Conservation (phyloP, 2,113 vertebrate species). For the Rafetus swinhoei region DNA sequence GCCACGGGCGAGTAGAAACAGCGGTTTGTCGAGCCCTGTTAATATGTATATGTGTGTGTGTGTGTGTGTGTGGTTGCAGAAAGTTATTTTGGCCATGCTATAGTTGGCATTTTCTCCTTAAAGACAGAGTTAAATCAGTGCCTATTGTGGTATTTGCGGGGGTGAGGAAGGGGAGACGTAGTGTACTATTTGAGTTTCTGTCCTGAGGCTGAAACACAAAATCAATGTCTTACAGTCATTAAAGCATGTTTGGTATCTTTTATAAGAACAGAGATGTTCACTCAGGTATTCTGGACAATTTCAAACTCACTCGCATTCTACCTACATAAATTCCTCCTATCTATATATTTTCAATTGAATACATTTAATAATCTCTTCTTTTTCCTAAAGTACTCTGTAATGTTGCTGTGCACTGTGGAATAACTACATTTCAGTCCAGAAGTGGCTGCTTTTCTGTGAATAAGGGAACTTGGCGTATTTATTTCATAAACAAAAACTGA, state of each 20-base stretch:
- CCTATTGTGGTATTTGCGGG: not conserved
- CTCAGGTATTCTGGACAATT: not conserved
- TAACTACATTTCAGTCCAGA: not conserved
- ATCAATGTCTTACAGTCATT: not conserved
- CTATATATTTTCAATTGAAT: not conserved
- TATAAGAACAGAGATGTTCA: not conserved
- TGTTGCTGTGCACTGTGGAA: not conserved
- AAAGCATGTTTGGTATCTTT: not conserved
- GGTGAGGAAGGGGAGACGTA: not conserved
- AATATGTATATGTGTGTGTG: too few species aligned
- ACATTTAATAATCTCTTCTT: not conserved
- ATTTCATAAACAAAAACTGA: not conserved
- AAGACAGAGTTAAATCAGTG: not conserved
- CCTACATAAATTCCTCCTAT: not conserved
- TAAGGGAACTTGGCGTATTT: not conserved
- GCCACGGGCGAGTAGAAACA: too few species aligned
- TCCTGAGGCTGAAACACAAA: not conserved
- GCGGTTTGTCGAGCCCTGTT: too few species aligned
- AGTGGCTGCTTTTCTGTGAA: not conserved
- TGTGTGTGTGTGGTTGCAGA: not conserved
- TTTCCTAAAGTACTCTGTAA: not conserved
- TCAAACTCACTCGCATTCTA: not conserved
- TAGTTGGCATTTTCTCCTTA: not conserved
- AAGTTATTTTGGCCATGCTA: not conserved
- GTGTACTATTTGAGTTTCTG: not conserved